These are phyloP conservation scores for Lanius collurio DNA, from an alignment of 2,113 vertebrate genomes.

Conservation along the genomic window DNA sequence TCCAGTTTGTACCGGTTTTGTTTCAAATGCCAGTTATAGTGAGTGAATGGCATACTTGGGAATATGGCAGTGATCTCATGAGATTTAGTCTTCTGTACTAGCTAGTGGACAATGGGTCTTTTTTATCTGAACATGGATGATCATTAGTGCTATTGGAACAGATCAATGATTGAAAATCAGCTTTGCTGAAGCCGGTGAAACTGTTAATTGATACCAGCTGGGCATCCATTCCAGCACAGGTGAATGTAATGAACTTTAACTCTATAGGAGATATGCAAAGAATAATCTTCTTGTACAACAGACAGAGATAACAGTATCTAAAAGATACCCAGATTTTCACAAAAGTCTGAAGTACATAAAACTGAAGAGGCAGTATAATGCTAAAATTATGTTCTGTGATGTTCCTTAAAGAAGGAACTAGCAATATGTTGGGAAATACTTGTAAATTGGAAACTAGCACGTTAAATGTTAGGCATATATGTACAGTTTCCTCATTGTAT, in stretches of 20 bases:
- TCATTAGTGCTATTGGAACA: background rate
- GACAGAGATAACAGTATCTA: background rate
- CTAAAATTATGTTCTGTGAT: background rate
- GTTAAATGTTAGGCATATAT: background rate
- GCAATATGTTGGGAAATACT: background rate
- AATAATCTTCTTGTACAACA: background rate
- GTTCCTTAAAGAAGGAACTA: background rate
- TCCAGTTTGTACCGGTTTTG: background rate
- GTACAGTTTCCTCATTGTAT: background rate
- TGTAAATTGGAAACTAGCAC: background rate
- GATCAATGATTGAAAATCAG: background rate
- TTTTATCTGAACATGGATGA: background rate
- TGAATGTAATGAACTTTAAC: background rate
- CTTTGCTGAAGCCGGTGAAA: background rate
- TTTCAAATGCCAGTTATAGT: background rate
- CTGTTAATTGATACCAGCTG: background rate
- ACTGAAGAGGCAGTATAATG: background rate
- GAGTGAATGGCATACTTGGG: background rate
- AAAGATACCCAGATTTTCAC: background rate
- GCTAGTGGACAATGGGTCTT: background rate
- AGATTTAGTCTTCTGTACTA: background rate
- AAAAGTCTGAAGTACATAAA: background rate
- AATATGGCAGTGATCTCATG: background rate
- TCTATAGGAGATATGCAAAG: background rate
- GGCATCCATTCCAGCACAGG: background rate